Evolutionary conservation across 30 jellyfish, hydroid and myxozoan genomes (phyloP).

Genomic region (Rhopilema esculentum): DNA sequence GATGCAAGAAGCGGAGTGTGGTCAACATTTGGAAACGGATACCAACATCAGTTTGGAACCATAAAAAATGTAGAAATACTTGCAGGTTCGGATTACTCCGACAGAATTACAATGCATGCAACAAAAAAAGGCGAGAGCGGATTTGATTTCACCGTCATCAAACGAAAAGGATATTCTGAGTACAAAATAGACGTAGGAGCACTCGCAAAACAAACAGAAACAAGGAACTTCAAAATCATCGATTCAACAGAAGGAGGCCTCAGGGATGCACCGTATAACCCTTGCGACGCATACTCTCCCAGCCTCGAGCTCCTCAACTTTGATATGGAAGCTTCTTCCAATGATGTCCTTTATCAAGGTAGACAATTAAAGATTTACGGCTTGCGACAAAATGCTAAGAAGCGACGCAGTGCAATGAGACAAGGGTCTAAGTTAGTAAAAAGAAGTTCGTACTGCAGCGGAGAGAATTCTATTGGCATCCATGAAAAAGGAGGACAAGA

Average conservation of each 20-base stretch:
- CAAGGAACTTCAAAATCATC: slow-evolving; percentile 27
- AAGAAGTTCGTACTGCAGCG: not conserved
- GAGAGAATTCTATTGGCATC: slow-evolving; percentile 7
- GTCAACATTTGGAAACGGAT: not conserved
- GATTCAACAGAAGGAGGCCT: slow-evolving; percentile 18
- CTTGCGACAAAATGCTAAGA: not conserved
- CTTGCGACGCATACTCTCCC: slow-evolving; percentile 13
- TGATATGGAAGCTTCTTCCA: slow-evolving; percentile 8
- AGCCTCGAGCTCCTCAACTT: not conserved
- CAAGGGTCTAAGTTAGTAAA: not conserved
- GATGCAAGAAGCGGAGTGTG: slow-evolving; percentile 19
- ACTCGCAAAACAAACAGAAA: not conserved
- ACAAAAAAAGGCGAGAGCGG: slow-evolving; percentile 16
- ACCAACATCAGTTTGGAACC: slow-evolving; percentile 37
- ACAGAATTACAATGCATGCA: slow-evolving; percentile 11
- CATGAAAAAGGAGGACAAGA: slow-evolving; percentile 25
- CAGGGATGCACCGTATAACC: not conserved
- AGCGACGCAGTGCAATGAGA: not conserved
- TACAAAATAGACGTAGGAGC: not conserved
- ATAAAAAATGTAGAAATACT: slow-evolving; percentile 18
- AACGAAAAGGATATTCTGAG: slow-evolving; percentile 11
- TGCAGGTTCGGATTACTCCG: slow-evolving; percentile 8
- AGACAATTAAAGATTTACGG: slow-evolving; percentile 27
- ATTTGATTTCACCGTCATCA: slow-evolving; percentile 15
- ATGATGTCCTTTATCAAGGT: slow-evolving; percentile 27